Conservation (phyloP, 2,797 vertebrate species). For the Hoplostethus mediterraneus region DNA sequence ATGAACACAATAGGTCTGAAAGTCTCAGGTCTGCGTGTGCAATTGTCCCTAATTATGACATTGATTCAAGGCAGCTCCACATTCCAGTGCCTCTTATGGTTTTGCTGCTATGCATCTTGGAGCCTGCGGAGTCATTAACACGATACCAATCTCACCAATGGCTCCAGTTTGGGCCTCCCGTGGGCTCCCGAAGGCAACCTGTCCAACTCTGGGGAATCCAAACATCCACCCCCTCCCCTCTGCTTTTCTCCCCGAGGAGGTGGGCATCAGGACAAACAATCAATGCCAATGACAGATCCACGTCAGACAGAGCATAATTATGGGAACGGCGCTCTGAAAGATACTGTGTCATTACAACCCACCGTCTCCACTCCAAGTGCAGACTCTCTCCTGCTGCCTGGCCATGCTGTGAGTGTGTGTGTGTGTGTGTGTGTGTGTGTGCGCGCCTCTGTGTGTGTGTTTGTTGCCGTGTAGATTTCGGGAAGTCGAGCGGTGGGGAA, state of each 20-base stretch:
- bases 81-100: slow-evolving; percentile 85
- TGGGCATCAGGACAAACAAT: slow-evolving; percentile 81
- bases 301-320: slow-evolving; percentile 82
- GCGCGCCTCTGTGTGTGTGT: slow-evolving; percentile 30
- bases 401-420: slow-evolving; percentile 32
- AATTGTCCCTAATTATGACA: slow-evolving; percentile 86
- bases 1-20: slow-evolving; percentile 69
- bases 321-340: slow-evolving; percentile 74
- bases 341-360: slow-evolving; percentile 81
- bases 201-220: slow-evolving; percentile 70
- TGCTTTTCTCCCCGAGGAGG: slow-evolving; percentile 56
- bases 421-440: slow-evolving; percentile 8
- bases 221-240: slow-evolving; percentile 54
- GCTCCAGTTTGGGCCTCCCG: slow-evolving; percentile 85
- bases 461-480: slow-evolving; percentile 27
- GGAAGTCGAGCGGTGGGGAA: slow-evolving; percentile 24
- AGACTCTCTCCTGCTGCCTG: slow-evolving; percentile 61
- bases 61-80: slow-evolving; percentile 79
- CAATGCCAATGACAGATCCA: slow-evolving; percentile 84
- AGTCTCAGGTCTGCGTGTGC: slow-evolving; percentile 66
- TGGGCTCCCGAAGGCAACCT: slow-evolving; percentile 78
- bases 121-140: slow-evolving; percentile 86
- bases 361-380: slow-evolving; percentile 69
- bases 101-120: slow-evolving; percentile 81
- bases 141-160: slow-evolving; percentile 87